Evolutionary conservation across 2,888 invertebrate species (phyloP), one percentile per base, ranked within the genome.

Genomic region (Orchesella flavescens): DNA sequence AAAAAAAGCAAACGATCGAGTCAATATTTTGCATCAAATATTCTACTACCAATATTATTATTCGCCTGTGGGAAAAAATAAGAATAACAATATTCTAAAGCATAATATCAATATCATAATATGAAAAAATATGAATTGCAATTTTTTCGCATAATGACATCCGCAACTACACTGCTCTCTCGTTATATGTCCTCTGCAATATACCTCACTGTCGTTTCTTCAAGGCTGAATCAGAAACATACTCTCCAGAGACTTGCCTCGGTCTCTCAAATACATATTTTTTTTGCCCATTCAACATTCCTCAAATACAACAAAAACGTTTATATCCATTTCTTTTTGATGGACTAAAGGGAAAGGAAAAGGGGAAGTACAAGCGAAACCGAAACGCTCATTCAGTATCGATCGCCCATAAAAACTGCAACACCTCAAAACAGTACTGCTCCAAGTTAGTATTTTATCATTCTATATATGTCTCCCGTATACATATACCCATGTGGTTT

Each of bases 341-440:
- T 66, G 34, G 34, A 59, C 59, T 34, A 59, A 59, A 59, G 21
- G 49, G 21, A 49, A 68, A 15, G 1, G 17, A 46, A 46, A n/a
- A 46, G 44, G 12, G 44, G 21, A 66, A 72, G 43, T 17, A 12
- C 13, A 34, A 44, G 61, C 15, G n/a, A 68, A 49, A 71, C 53
- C 19, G 17, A 73, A 80, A 75, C 68, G 63, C 43, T 68, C 59
- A 59, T 81, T 74, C 53, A 59, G 49, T 81, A 81, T 81, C 69
- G 74, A 81, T 81, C 69, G 81, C 19, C 63, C 69, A 75, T 75
- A 75, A 81, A 80, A 75, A 75, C 69, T 81, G 74, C 69, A 81
- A 75, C 81, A 69, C 81, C 61, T 73, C 23, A 46, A 68, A 49
- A 46, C 68, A 21, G 68, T 68, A 68, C 68, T 49, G 68, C 49